Evolutionary conservation across 2,113 vertebrate genomes (phyloP).

Genomic region (Atlantisia rogersi): DNA sequence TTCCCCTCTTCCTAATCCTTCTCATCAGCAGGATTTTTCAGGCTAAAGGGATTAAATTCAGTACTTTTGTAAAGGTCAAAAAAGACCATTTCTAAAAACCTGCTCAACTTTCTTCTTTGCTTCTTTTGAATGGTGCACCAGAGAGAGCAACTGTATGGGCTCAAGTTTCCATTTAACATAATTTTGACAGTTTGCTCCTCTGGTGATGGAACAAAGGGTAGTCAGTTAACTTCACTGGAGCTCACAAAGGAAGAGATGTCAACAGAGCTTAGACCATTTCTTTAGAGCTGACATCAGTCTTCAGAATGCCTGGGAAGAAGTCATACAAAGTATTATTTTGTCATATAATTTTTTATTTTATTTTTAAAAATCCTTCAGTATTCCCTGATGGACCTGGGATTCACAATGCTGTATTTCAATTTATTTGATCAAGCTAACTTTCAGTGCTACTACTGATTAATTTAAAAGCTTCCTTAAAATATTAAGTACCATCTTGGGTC

Average conservation of each 20-base stretch:
- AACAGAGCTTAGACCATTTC: background rate
- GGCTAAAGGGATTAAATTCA: slow-evolving; percentile 41
- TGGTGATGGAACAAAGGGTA: background rate
- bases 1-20: background rate
- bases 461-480: slow-evolving; percentile 41
- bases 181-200: slow-evolving; percentile 42
- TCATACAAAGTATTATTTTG: background rate
- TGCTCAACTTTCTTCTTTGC: slow-evolving; percentile 14
- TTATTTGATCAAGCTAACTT: slow-evolving; percentile 7
- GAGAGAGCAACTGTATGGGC: background rate
- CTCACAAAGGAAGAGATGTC: slow-evolving; percentile 9
- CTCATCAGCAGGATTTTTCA: background rate
- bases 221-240: background rate
- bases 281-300: background rate
- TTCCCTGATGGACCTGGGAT: background rate
- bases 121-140: background rate
- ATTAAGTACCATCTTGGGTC: background rate
- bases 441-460: slow-evolving; percentile 17
- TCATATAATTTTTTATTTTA: background rate
- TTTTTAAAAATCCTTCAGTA: background rate
- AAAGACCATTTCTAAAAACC: background rate
- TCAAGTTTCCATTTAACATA: slow-evolving; percentile 34
- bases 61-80: slow-evolving; percentile 38
- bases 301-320: background rate
- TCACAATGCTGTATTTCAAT: background rate